Evolutionary conservation across 2,797 vertebrate genomes (phyloP).

Genomic region (Uromys caudimaculatus): DNA sequence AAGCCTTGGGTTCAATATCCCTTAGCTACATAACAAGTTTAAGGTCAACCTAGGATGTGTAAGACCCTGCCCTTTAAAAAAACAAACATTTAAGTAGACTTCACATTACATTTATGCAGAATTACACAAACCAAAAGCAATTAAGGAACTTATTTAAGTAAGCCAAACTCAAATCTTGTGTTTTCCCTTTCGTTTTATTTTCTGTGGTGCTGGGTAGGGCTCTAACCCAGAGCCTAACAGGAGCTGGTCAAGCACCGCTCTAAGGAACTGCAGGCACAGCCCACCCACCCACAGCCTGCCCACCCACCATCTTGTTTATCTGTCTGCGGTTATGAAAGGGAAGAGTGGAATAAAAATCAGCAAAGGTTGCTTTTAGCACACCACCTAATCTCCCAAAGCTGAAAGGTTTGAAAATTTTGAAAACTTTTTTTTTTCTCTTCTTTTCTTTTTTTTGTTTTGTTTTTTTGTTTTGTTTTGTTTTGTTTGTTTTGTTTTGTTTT

Average conservation of each 20-base stretch:
- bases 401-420: not conserved
- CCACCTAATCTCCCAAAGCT: conserved; percentile 17
- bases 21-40: not conserved
- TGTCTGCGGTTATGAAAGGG: not conserved
- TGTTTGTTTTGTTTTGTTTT: no score
- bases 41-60: not conserved
- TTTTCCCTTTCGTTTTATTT: not conserved
- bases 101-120: conserved; percentile 14
- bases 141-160: not conserved
- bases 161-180: conserved; percentile 45
- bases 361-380: not conserved
- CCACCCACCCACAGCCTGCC: no score
- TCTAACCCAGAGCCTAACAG: not conserved
- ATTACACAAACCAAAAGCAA: not conserved
- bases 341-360: not conserved
- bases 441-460: no score
- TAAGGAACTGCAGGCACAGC: not conserved
- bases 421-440: not conserved
- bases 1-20: not conserved
- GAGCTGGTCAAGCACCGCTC: not conserved
- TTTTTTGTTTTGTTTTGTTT: no score
- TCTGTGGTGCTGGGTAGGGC: not conserved
- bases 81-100: conserved; percentile 31
- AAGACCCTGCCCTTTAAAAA: not conserved
- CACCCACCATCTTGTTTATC: not conserved